Percentiles rank a stretch among this genome's conserved stretches.
Evolutionary conservation across 2,888 invertebrate genomes (phyloP).

Genomic region (Mechanitis messenoides): DNA sequence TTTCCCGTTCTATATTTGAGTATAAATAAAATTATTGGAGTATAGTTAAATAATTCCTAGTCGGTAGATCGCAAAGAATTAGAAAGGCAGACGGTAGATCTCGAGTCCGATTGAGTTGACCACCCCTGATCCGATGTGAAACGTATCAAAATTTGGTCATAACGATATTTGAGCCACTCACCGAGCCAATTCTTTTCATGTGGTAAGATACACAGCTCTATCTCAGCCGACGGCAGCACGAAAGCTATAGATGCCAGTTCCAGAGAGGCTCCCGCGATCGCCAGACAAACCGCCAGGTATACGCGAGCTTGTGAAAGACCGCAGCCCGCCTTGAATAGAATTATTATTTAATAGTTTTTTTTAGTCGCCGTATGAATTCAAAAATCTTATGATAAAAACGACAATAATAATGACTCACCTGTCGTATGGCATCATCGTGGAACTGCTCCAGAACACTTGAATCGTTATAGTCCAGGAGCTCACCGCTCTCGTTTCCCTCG

Average conservation of each 20-base stretch:
- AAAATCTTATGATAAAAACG: background rate
- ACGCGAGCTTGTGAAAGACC: constrained; percentile 82
- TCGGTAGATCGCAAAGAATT: too few relatives aligned
- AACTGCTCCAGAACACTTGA: constrained; percentile 82
- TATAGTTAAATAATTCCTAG: too few relatives aligned
- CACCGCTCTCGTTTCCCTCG: constrained; percentile 63
- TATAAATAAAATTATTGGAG: too few relatives aligned
- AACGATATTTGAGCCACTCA: constrained; percentile 45
- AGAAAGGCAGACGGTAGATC: too few relatives aligned
- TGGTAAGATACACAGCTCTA: constrained; percentile 84
- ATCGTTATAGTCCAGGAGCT: constrained; percentile 78
- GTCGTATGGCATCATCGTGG: constrained; percentile 85
- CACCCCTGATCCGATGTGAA: too few relatives aligned
- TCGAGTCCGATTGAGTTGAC: too few relatives aligned
- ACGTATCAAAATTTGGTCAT: too few relatives aligned
- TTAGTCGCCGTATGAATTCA: background rate
- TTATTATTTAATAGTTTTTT: background rate
- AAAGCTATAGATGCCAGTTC: constrained; percentile 83
- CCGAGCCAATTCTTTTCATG: constrained; percentile 85
- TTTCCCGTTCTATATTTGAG: too few relatives aligned
- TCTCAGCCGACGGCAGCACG: constrained; percentile 84
- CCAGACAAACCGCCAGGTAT: constrained; percentile 80
- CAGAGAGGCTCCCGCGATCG: constrained; percentile 81
- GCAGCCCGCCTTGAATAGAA: constrained; percentile 78
- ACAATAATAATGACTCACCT: constrained; percentile 53